A percentile compares a stretch with the other conserved stretches of the same genome.
These are phyloP conservation scores for Eulemur macaco DNA, from an alignment of 2,113 vertebrate species.

Conservation along the genomic window DNA sequence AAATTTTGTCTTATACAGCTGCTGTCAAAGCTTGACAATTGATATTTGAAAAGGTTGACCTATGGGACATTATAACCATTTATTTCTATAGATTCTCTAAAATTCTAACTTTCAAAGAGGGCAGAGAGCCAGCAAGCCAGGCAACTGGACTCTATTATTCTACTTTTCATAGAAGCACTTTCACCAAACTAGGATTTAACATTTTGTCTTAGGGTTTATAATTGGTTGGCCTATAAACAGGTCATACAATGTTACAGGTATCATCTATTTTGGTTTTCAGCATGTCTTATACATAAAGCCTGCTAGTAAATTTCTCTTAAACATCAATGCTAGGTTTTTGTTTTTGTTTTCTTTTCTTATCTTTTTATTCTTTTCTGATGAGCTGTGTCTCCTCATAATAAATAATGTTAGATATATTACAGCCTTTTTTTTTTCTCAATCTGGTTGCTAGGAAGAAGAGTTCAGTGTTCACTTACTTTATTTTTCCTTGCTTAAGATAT, in stretches of 20 bases:
- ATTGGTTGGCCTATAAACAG: neutral
- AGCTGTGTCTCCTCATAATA: neutral
- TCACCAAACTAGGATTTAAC: neutral
- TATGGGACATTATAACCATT: neutral
- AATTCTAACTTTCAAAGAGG: neutral
- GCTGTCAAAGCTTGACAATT: conserved; percentile 55
- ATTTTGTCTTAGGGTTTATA: conserved; percentile 28
- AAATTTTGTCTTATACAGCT: neutral
- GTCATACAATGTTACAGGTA: neutral
- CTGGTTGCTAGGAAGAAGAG: neutral
- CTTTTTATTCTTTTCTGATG: neutral
- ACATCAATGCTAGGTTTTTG: neutral
- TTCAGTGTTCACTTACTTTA: neutral
- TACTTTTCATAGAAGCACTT: neutral
- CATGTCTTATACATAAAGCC: neutral
- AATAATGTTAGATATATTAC: neutral
- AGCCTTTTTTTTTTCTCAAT: neutral
- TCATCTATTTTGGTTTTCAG: neutral
- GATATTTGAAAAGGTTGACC: conserved; percentile 18
- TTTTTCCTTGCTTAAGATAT: neutral
- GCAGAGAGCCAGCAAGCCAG: neutral
- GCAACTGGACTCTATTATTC: neutral
- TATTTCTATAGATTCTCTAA: conserved; percentile 22
- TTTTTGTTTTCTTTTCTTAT: neutral
- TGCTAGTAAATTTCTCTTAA: neutral